These are phyloP conservation scores for Limnephilus lunatus DNA, from an alignment of 2,888 invertebrate species.

Conservation along the genomic window DNA sequence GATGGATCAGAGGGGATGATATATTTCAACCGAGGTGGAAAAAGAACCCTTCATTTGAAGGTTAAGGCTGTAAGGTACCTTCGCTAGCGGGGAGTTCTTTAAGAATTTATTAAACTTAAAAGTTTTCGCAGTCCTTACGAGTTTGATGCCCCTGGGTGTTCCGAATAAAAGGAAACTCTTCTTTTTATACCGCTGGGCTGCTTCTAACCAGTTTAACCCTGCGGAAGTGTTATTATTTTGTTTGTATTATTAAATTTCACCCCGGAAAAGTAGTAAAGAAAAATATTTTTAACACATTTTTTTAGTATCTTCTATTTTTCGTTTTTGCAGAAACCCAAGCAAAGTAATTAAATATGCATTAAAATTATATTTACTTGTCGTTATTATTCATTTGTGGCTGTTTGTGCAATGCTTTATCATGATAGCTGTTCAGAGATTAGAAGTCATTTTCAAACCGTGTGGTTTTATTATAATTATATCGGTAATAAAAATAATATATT, in stretches of 20 bases:
- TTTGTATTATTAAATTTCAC: not conserved
- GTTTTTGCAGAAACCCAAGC: no score
- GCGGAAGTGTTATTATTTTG: not conserved
- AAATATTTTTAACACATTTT: no score
- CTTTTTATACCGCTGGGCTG: constrained; percentile 24
- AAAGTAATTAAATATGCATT: no score
- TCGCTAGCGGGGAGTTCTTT: not conserved
- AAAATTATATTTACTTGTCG: no score
- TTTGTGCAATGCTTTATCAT: no score
- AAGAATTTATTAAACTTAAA: constrained; percentile 41
- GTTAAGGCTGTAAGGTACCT: constrained; percentile 3
- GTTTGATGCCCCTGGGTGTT: constrained; percentile 19
- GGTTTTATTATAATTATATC: no score
- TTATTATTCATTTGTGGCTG: no score
- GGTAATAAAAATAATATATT: no score
- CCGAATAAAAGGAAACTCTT: constrained; percentile 25
- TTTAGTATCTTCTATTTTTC: no score
- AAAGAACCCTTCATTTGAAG: constrained; percentile 4
- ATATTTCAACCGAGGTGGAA: not conserved
- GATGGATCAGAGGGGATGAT: constrained; percentile 23
- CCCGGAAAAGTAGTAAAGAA: not conserved
- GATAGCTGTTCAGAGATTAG: no score
- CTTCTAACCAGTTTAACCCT: not conserved
- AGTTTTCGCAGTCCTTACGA: constrained; percentile 23
- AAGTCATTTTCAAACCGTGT: no score